These are phyloP conservation scores for Caenorhabditis latens DNA, from an alignment of 1,140 invertebrate species.

Conservation along the genomic window DNA sequence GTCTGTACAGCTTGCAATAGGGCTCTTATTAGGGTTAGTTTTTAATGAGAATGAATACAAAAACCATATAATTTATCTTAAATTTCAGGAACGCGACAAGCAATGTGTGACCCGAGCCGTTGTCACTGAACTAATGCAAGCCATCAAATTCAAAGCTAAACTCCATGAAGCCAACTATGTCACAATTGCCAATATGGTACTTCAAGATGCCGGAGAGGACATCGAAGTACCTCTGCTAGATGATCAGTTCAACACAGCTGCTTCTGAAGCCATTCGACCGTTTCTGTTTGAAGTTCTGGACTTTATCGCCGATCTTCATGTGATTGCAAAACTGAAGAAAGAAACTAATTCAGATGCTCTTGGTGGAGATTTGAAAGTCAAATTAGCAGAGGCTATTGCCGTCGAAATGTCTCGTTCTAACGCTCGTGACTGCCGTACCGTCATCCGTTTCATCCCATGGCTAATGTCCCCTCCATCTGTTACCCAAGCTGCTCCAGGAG, in stretches of 20 bases:
- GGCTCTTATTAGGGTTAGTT: constrained; percentile 85
- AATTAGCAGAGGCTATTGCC: constrained; percentile 78
- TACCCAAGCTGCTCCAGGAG: constrained; percentile 84
- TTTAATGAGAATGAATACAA: too few species aligned
- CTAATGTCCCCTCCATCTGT: constrained; percentile 75
- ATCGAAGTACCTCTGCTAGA: constrained; percentile 41
- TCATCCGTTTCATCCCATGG: constrained; percentile 75
- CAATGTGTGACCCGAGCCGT: constrained; percentile 89
- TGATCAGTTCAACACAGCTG: constrained; percentile 83
- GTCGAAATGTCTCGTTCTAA: constrained; percentile 74
- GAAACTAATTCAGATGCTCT: constrained; percentile 84
- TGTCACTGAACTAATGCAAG: constrained; percentile 92
- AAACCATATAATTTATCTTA: too few species aligned
- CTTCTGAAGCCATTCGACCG: constrained; percentile 91
- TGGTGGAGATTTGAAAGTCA: constrained; percentile 90
- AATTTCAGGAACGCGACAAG: constrained; percentile 93
- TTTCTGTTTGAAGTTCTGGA: constrained; percentile 94
- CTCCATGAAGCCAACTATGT: constrained; percentile 94
- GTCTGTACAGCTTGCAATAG: constrained; percentile 90
- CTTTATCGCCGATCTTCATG: constrained; percentile 95
- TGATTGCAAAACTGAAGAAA: constrained; percentile 91
- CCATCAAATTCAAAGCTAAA: constrained; percentile 92
- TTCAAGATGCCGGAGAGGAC: constrained; percentile 82
- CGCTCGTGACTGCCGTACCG: constrained; percentile 74
- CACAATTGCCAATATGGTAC: constrained; percentile 86